Conservation (phyloP, 2,888 invertebrate genomes). For the Philaethria dido region DNA sequence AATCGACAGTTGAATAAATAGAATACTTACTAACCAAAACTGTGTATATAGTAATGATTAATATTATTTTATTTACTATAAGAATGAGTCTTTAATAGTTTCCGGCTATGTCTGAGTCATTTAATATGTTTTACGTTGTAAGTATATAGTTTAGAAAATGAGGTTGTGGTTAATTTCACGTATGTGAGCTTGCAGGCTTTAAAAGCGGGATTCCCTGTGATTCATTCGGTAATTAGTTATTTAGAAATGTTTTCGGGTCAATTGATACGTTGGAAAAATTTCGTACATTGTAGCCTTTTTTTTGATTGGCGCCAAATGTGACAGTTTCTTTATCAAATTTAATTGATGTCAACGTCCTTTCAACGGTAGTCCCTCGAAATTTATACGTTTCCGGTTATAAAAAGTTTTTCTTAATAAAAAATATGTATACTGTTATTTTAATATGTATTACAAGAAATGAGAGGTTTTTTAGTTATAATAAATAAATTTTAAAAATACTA, state of each 20-base stretch:
- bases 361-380: neutral
- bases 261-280: neutral
- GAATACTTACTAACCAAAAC: no score
- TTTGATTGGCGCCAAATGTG: neutral
- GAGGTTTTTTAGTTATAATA: no score
- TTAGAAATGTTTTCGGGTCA: slow-evolving; percentile 15
- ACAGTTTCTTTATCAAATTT: slow-evolving; percentile 11
- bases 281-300: neutral
- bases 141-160: slow-evolving; percentile 19
- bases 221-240: slow-evolving; percentile 26
- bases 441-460: no score
- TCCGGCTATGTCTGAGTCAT: slow-evolving; percentile 27
- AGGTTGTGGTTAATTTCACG: slow-evolving; percentile 33
- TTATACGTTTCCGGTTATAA: neutral
- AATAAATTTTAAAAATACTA: no score
- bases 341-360: slow-evolving; percentile 14
- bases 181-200: slow-evolving; percentile 4
- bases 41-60: no score
- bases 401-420: neutral
- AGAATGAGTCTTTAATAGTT: slow-evolving; percentile 8
- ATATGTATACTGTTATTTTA: neutral
- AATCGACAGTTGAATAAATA: neutral
- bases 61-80: slow-evolving; percentile 20
- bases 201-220: slow-evolving; percentile 38
- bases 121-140: slow-evolving; percentile 6